These are phyloP conservation scores for Brachyhypopomus occidentalis DNA, from an alignment of 2,113 vertebrate genomes.

Conservation along the genomic window DNA sequence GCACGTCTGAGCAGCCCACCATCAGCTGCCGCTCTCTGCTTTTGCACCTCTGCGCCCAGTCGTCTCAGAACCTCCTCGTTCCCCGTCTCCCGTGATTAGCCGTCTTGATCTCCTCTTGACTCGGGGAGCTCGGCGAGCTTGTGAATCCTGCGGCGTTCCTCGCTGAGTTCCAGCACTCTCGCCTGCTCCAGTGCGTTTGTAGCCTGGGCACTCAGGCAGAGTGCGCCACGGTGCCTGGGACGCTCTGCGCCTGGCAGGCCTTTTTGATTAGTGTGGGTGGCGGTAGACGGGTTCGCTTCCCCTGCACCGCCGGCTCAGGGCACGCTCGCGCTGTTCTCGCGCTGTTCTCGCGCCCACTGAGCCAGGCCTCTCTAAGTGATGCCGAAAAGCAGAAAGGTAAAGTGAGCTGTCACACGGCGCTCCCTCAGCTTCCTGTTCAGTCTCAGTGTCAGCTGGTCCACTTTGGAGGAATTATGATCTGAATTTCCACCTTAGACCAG, in stretches of 20 bases:
- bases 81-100: slow-evolving; percentile 6
- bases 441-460: neutral
- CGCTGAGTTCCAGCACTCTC: neutral
- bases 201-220: too few species aligned
- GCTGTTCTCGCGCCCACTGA: neutral
- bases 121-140: slow-evolving; percentile 9
- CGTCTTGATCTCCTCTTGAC: slow-evolving; percentile 2
- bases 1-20: slow-evolving; percentile 14
- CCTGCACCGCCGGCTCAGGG: neutral
- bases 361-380: neutral
- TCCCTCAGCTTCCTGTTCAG: neutral
- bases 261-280: neutral
- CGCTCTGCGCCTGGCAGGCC: neutral
- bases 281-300: too few species aligned
- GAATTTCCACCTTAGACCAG: neutral
- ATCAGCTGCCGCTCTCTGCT: slow-evolving; percentile 28
- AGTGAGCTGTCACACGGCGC: neutral
- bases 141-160: neutral
- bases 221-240: too few species aligned
- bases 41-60: slow-evolving; percentile 4
- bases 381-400: neutral
- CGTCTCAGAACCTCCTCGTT: slow-evolving; percentile 14
- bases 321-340: too few species aligned
- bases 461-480: neutral
- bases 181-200: neutral